phyloP scores from a whole-genome alignment of 2,888 invertebrate genomes.

The Dasysyrphus albostriatus region DNA sequence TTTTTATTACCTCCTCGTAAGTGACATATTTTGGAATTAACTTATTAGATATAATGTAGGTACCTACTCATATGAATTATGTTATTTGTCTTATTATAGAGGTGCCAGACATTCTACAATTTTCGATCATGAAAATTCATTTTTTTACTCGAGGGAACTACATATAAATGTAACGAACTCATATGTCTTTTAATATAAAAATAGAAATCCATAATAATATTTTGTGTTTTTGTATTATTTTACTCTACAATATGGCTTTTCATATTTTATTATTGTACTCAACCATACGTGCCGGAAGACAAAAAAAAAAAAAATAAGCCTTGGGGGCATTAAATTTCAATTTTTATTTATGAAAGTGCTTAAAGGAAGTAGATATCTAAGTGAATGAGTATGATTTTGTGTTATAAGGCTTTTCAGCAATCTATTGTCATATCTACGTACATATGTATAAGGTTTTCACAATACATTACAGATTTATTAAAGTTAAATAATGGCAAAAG shows the following conservation, averaged over 20 bases:
- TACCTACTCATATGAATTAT: too few relatives aligned
- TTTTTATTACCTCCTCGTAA: too few relatives aligned
- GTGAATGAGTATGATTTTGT: not conserved
- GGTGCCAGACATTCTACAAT: too few relatives aligned
- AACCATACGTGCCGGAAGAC: conserved; percentile 1
- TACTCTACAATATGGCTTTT: not conserved
- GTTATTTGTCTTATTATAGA: too few relatives aligned
- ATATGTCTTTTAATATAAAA: too few relatives aligned
- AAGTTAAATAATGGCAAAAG: not conserved
- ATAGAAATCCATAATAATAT: too few relatives aligned
- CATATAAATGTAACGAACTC: too few relatives aligned
- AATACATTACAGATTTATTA: not conserved
- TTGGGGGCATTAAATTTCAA: conserved; percentile 15
- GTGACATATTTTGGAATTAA: too few relatives aligned
- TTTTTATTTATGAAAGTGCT: conserved; percentile 32
- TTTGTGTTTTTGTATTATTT: not conserved
- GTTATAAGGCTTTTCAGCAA: conserved; percentile 13
- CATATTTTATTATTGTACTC: not conserved
- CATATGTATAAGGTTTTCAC: not conserved
- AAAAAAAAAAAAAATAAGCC: not conserved
- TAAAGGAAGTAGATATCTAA: conserved; percentile 15
- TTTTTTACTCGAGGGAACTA: too few relatives aligned
- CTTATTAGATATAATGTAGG: too few relatives aligned
- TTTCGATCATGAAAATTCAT: too few relatives aligned
- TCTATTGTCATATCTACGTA: conserved; percentile 8